These are phyloP conservation scores for Phylloscopus collybita DNA, from an alignment of 2,797 vertebrate genomes.

Conservation along the genomic window DNA sequence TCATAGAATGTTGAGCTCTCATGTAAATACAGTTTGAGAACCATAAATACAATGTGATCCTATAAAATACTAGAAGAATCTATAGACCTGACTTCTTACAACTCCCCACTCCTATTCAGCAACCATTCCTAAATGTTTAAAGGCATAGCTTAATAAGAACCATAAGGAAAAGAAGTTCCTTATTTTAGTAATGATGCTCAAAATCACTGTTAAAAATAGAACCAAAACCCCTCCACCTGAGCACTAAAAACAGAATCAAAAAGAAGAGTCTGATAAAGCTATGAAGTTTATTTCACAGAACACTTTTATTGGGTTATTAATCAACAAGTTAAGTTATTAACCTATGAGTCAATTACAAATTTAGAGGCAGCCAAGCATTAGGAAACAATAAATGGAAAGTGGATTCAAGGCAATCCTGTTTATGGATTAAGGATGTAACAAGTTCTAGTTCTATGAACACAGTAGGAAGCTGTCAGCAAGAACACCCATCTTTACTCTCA, in stretches of 20 bases:
- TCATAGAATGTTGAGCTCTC: background rate
- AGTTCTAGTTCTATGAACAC: background rate
- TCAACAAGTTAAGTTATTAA: background rate
- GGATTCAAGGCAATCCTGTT: background rate
- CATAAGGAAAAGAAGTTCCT: background rate
- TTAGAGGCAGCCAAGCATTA: background rate
- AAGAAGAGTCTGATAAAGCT: background rate
- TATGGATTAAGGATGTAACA: background rate
- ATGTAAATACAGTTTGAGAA: background rate
- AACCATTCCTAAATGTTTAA: background rate
- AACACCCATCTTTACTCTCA: background rate
- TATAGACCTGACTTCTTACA: background rate
- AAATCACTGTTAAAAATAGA: background rate
- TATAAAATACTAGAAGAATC: background rate
- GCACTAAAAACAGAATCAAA: background rate
- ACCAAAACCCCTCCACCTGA: background rate
- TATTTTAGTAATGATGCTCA: background rate
- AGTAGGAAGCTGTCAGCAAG: background rate
- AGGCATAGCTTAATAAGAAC: background rate
- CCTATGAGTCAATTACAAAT: background rate
- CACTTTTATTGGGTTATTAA: background rate
- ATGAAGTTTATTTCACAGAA: background rate
- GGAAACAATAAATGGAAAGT: background rate
- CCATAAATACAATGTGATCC: background rate
- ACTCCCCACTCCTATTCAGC: background rate